Percentiles rank a stretch among this genome's conserved stretches.
These are phyloP conservation scores for Melanocharis versteri DNA, from an alignment of 2,113 vertebrate species.

Conservation along the genomic window DNA sequence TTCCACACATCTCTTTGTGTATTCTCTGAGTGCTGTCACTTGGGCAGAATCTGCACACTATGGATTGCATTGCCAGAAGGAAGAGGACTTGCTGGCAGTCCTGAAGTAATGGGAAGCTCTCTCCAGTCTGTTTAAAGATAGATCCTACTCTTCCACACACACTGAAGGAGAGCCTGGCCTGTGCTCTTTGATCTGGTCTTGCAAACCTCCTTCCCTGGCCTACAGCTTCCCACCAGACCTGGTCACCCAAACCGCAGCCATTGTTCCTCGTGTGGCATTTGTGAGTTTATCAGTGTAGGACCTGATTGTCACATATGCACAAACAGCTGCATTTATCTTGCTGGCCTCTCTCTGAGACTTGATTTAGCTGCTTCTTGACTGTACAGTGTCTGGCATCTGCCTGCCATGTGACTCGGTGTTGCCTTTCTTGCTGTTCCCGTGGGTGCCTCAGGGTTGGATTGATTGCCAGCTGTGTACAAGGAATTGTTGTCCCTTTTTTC, in stretches of 20 bases:
- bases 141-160: neutral
- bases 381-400: rapidly evolving
- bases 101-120: neutral
- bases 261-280: neutral
- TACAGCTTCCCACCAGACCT: neutral
- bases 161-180: neutral
- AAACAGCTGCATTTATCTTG: neutral
- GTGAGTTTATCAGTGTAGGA: neutral
- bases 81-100: neutral
- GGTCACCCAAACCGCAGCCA: neutral
- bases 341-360: neutral
- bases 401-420: neutral
- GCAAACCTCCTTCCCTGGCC: neutral
- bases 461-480: neutral
- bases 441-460: neutral
- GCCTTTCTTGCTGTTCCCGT: neutral
- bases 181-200: neutral
- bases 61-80: neutral
- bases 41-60: neutral
- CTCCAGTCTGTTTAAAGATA: neutral
- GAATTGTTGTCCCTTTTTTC: neutral
- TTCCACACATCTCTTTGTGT: neutral
- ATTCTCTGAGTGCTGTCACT: neutral
- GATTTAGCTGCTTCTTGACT: neutral
- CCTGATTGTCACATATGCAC: neutral